Evolutionary conservation across 2,113 vertebrate species (phyloP).

Genomic region (Dipodomys merriami): DNA sequence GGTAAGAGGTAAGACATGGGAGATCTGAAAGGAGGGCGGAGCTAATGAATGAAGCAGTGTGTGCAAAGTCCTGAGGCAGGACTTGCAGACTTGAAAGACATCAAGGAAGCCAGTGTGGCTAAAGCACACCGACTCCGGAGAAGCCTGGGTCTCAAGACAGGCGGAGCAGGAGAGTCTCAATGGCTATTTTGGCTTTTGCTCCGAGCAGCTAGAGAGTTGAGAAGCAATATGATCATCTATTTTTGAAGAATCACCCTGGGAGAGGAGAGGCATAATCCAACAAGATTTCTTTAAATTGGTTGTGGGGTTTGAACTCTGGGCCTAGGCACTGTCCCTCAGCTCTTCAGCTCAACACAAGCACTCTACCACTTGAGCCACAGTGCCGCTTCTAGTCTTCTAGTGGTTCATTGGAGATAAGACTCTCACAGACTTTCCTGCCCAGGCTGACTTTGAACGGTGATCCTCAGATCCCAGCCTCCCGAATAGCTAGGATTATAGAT

Average conservation of each 20-base stretch:
- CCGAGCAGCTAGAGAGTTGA: too few relatives aligned
- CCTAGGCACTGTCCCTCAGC: too few relatives aligned
- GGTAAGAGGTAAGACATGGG: background rate
- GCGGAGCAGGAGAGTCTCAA: background rate
- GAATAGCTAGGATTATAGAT: too few relatives aligned
- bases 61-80: constrained; percentile 3
- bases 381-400: too few relatives aligned
- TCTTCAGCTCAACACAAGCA: too few relatives aligned
- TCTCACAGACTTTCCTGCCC: too few relatives aligned
- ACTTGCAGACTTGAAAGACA: background rate
- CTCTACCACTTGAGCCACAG: too few relatives aligned
- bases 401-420: too few relatives aligned
- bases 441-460: too few relatives aligned
- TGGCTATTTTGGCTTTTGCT: background rate
- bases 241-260: background rate
- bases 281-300: too few relatives aligned
- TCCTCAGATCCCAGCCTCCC: too few relatives aligned
- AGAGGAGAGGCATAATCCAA: background rate
- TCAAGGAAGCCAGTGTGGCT: background rate
- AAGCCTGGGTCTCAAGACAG: background rate
- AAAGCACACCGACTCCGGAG: background rate
- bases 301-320: too few relatives aligned
- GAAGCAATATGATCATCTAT: background rate
- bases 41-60: background rate
- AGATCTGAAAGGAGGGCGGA: background rate